Percentiles rank a stretch among this genome's conserved stretches.
phyloP scores from a whole-genome alignment of 1,140 invertebrate genomes.

The Bombus huntii region DNA sequence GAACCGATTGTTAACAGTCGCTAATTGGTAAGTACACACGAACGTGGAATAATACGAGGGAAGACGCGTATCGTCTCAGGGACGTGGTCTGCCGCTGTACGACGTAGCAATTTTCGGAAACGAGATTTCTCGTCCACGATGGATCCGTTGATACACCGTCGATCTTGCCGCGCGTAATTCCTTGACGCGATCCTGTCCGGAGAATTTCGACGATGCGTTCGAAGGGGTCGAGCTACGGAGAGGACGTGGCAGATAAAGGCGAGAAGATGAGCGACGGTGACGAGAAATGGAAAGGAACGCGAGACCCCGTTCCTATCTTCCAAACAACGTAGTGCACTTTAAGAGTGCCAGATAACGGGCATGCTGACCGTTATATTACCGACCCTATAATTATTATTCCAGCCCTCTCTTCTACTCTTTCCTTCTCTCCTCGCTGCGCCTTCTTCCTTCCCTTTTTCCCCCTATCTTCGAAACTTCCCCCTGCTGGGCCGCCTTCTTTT shows the following conservation, averaged over 20 bases:
- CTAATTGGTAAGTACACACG: background rate
- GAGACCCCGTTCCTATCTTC: conserved; percentile 67
- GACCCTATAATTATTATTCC: conserved; percentile 80
- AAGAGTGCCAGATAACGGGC: conserved; percentile 73
- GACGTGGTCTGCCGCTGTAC: background rate
- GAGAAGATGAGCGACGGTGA: conserved; percentile 73
- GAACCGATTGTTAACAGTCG: conserved; percentile 13
- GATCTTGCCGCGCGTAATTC: background rate
- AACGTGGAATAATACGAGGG: background rate
- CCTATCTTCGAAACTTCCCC: conserved; percentile 42
- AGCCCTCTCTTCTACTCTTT: conserved; percentile 57
- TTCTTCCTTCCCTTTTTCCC: conserved; percentile 20
- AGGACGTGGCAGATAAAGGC: conserved; percentile 48
- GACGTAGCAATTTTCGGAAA: background rate
- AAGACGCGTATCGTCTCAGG: background rate
- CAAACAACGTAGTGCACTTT: conserved; percentile 79
- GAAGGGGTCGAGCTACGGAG: background rate
- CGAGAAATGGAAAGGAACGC: conserved; percentile 61
- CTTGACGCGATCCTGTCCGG: background rate
- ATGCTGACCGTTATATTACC: conserved; percentile 78
- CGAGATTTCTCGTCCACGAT: background rate
- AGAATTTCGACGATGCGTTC: conserved; percentile 20
- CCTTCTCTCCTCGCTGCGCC: background rate
- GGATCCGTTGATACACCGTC: background rate
- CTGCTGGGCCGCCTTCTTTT: conserved; percentile 54